phyloP scores from a whole-genome alignment of 2,797 vertebrate genomes.

The Hippocampus kuda region DNA sequence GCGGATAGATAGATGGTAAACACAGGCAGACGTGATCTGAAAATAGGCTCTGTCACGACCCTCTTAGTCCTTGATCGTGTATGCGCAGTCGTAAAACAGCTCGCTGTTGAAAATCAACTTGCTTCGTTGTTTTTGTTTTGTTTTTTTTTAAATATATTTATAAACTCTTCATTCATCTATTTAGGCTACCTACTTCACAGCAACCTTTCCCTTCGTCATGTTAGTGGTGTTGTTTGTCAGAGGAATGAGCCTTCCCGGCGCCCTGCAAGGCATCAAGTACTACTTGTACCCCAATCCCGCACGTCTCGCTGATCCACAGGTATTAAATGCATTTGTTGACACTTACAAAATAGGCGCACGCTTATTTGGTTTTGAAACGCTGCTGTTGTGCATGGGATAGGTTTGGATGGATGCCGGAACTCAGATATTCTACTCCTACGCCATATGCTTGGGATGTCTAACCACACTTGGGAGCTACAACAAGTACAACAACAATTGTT shows the following conservation, averaged over 20 bases:
- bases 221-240: conserved; percentile 76
- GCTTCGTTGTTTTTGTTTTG: background rate
- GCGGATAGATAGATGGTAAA: background rate
- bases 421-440: conserved; percentile 67
- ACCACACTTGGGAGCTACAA: conserved; percentile 67
- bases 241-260: conserved; percentile 82
- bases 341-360: background rate
- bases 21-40: background rate
- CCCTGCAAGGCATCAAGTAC: conserved; percentile 77
- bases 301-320: conserved; percentile 83
- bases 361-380: background rate
- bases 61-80: background rate
- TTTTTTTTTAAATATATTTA: too few species aligned
- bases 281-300: conserved; percentile 81
- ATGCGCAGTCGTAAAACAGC: background rate
- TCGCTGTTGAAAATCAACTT: background rate
- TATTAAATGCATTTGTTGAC: conserved; percentile 40
- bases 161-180: background rate
- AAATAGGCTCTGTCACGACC: background rate
- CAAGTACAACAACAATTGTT: conserved; percentile 68
- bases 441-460: conserved; percentile 60
- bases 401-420: conserved; percentile 71
- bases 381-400: conserved; percentile 23
- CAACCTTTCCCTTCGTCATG: conserved; percentile 85
- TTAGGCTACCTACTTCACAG: conserved; percentile 79